These are phyloP conservation scores for Diploscapter pachys DNA, from an alignment of 1,140 invertebrate genomes.

Conservation along the genomic window DNA sequence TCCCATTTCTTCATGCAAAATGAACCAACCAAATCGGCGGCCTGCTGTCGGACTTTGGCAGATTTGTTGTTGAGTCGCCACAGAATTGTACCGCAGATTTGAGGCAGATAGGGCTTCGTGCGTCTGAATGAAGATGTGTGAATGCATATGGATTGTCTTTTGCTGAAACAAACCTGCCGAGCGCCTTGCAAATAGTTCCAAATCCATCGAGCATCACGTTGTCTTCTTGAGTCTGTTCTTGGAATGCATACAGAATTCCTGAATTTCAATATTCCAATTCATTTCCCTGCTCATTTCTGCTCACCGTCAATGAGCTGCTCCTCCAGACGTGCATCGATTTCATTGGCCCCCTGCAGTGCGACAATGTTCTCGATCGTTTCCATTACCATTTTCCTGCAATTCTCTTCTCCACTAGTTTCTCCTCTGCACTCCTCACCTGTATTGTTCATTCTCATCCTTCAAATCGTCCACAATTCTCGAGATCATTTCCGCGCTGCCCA, in stretches of 20 bases:
- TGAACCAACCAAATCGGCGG: constrained; percentile 76
- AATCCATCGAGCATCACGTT: constrained; percentile 99
- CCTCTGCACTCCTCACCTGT: constrained; percentile 64
- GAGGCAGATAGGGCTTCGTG: constrained; percentile 95
- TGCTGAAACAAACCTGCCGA: constrained; percentile 68
- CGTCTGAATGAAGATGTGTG: constrained; percentile 64
- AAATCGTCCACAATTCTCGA: constrained; percentile 96
- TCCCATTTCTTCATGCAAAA: background rate
- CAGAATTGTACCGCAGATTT: constrained; percentile 98
- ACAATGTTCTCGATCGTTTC: constrained; percentile 99
- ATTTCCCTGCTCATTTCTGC: background rate
- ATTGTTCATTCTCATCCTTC: constrained; percentile 99
- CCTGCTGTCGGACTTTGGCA: constrained; percentile 97
- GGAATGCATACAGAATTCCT: constrained; percentile 94
- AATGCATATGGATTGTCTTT: too few species aligned
- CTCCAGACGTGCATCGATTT: constrained; percentile 93
- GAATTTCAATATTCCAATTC: background rate
- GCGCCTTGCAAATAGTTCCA: constrained; percentile 94
- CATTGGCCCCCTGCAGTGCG: constrained; percentile 90
- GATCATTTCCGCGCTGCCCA: constrained; percentile 96
- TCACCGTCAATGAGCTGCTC: constrained; percentile 91
- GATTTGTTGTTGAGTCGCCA: constrained; percentile 99
- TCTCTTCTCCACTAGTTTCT: background rate
- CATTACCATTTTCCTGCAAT: constrained; percentile 90
- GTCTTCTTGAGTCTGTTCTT: constrained; percentile 71